These are phyloP conservation scores for Alexandromys fortis DNA, from an alignment of 2,113 vertebrate genomes.

Conservation along the genomic window DNA sequence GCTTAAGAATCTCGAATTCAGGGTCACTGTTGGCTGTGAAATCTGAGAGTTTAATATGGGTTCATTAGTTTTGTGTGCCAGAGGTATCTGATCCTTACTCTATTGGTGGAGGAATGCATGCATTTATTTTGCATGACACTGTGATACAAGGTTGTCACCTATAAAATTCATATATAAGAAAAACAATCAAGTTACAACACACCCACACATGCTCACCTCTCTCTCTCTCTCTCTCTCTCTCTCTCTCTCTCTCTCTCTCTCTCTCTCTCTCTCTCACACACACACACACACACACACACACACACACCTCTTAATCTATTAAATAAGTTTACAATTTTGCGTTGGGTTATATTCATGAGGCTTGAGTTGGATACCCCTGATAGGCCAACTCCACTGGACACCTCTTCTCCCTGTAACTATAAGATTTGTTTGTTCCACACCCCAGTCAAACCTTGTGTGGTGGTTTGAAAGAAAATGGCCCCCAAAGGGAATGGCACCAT, in stretches of 20 bases:
- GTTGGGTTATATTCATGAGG: background rate
- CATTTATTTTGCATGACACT: background rate
- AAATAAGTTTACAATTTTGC: background rate
- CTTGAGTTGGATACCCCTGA: background rate
- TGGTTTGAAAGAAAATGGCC: background rate
- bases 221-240: too few species aligned
- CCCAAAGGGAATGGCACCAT: too few species aligned
- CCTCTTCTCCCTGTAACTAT: background rate
- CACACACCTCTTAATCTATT: background rate
- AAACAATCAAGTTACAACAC: background rate
- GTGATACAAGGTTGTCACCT: background rate
- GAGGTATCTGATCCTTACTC: background rate
- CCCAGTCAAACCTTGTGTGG: background rate
- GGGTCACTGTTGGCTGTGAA: background rate
- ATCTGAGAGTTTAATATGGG: background rate
- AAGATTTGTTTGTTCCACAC: background rate
- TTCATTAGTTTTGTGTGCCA: background rate
- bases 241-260: too few species aligned
- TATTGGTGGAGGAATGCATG: background rate
- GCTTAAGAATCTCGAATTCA: background rate
- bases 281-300: background rate
- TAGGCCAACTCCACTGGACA: background rate
- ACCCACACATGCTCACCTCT: background rate
- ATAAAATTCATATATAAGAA: background rate
- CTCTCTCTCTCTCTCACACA: too few species aligned